phyloP scores from a whole-genome alignment of 2,888 invertebrate species.

The Euzophera pinguis region DNA sequence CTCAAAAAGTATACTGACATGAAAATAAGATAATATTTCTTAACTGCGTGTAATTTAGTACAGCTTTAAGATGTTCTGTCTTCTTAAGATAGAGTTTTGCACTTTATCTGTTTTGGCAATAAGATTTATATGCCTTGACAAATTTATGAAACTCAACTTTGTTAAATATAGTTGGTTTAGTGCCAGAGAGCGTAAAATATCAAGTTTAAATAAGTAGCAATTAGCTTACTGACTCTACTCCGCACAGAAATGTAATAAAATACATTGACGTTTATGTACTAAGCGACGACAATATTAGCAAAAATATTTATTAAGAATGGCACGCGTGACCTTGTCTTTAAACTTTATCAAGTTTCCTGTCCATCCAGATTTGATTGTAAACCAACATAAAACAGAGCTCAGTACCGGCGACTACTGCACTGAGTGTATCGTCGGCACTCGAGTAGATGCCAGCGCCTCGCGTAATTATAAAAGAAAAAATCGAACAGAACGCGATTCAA shows the following conservation, averaged over 20 bases:
- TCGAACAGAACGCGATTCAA: not conserved
- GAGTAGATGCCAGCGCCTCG: not conserved
- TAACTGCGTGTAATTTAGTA: too few species aligned
- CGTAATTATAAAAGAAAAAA: slow-evolving; percentile 4
- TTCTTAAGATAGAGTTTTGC: too few species aligned
- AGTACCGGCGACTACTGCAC: not conserved
- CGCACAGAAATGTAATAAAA: too few species aligned
- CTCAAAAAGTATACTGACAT: too few species aligned
- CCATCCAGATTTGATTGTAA: not conserved
- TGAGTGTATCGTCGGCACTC: slow-evolving; percentile 4
- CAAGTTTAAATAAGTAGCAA: not conserved
- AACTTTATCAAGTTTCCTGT: slow-evolving; percentile 1
- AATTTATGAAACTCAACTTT: not conserved
- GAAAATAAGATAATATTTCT: too few species aligned
- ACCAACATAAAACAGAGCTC: not conserved
- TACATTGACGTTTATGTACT: not conserved
- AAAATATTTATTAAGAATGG: not conserved
- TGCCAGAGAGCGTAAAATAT: not conserved
- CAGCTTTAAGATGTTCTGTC: too few species aligned
- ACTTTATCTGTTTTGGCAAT: too few species aligned
- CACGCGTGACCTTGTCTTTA: not conserved
- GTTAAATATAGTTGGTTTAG: not conserved
- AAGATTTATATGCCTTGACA: too few species aligned
- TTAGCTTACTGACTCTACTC: not conserved
- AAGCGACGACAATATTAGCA: not conserved